A percentile compares a stretch with the other conserved stretches of the same genome.
These are phyloP conservation scores for Idaea biselata DNA, from an alignment of 2,888 invertebrate genomes.

Conservation along the genomic window DNA sequence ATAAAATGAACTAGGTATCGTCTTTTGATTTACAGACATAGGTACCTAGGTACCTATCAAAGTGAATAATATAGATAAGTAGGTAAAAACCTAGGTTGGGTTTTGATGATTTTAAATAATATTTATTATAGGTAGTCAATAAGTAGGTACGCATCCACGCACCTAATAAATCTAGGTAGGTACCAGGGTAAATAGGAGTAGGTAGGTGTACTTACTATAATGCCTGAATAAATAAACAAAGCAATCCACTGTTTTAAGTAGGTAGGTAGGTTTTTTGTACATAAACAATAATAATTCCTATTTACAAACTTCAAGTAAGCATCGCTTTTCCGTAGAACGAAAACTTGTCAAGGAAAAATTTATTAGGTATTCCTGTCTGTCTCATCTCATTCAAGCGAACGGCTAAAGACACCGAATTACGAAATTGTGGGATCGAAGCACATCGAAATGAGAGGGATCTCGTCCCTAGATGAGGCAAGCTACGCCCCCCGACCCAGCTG, in stretches of 20 bases:
- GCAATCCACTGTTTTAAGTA: too few relatives aligned
- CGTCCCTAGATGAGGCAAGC: slow-evolving; percentile 42
- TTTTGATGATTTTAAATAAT: too few relatives aligned
- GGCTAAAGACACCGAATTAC: neutral
- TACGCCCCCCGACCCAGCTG: slow-evolving; percentile 6
- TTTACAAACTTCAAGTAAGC: neutral
- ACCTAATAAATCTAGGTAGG: too few relatives aligned
- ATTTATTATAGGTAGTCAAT: too few relatives aligned
- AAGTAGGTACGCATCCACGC: too few relatives aligned
- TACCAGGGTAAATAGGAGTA: too few relatives aligned
- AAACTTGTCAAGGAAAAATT: neutral
- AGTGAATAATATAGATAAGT: too few relatives aligned
- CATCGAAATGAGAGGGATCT: slow-evolving; percentile 3
- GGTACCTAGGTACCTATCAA: neutral
- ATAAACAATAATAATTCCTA: neutral
- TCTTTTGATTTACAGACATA: neutral
- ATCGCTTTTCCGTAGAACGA: neutral
- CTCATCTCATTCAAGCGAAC: neutral
- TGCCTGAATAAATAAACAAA: too few relatives aligned
- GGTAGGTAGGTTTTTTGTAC: neutral
- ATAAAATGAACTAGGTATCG: too few relatives aligned
- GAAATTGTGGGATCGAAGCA: slow-evolving; percentile 3
- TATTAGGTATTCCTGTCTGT: neutral
- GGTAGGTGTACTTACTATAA: too few relatives aligned
- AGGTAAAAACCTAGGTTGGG: too few relatives aligned